Percentiles rank a stretch among this genome's conserved stretches.
phyloP scores from a whole-genome alignment of 1,140 invertebrate species.

The Cylas formicarius region DNA sequence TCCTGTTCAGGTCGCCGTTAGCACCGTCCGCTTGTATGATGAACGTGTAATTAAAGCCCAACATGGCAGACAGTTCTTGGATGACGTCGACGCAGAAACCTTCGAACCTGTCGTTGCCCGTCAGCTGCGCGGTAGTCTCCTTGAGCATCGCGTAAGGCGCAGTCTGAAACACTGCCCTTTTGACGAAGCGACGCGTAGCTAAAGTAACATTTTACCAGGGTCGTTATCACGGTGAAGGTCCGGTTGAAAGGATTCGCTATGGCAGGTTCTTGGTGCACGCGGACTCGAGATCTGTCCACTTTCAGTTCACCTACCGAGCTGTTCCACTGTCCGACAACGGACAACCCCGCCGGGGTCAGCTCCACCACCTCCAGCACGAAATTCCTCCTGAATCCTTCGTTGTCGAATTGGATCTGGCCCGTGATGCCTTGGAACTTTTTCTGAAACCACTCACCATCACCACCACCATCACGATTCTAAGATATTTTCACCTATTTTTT shows the following conservation, averaged over 20 bases:
- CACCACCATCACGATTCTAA: background rate
- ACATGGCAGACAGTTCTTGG: constrained; percentile 60
- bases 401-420: constrained; percentile 76
- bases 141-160: constrained; percentile 80
- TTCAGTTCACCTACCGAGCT: constrained; percentile 46
- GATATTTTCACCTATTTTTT: background rate
- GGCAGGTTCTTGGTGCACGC: constrained; percentile 34
- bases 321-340: constrained; percentile 69
- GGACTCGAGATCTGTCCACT: constrained; percentile 41
- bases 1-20: constrained; percentile 61
- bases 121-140: constrained; percentile 59
- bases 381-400: constrained; percentile 72
- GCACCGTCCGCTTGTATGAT: constrained; percentile 64
- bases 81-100: constrained; percentile 79
- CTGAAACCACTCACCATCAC: constrained; percentile 16
- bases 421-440: constrained; percentile 62
- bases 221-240: constrained; percentile 77
- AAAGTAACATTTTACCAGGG: constrained; percentile 55
- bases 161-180: constrained; percentile 21
- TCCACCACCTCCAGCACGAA: constrained; percentile 74
- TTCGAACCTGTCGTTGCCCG: constrained; percentile 74
- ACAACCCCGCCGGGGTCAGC: constrained; percentile 57
- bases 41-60: constrained; percentile 86
- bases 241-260: constrained; percentile 64
- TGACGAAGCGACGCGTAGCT: background rate